Evolutionary conservation across 2,797 vertebrate species (phyloP), one percentile per base, ranked within the genome.

Genomic region (Phylloscopus collybita): DNA sequence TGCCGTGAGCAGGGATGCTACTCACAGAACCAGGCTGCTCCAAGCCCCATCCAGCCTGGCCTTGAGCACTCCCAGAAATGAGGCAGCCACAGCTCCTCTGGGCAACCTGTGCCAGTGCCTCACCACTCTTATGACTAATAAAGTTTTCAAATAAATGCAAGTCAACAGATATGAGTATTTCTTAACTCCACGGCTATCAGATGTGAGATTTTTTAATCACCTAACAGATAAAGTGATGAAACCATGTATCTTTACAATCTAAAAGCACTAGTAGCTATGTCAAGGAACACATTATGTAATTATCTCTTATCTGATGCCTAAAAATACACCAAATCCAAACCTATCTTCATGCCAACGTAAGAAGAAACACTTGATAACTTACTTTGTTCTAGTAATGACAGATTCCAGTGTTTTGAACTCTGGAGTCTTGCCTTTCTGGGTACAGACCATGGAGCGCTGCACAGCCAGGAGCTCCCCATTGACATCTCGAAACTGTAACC

Each of bases 341-440:
- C 0, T 1, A 64, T 16, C 36, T 62, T 62, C 16, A 71, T 3
- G 25, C 9, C 51, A 83, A 60, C 86, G 61, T 23, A 56, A 79
- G 56, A 34, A 67, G 78, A 50, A 61, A 86, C 10, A 56, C 18
- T 21, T 23, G 36, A 73, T n/a, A 26, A 96, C 99, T 96, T 97
- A 99, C 99, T 98, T 99, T 5, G 86, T 95, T 97, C 99, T 98
- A 42, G 98, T 99, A 91, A 99, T 99, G 94, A 99, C 98, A 71
- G 99, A 98, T 96, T 99, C 99, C 93, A 99, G 97, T 14, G 98
- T 99, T 98, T 99, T 99, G 90, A 99, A 99, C 83, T 99, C 98
- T 2, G 98, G 93, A 95, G 98, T 98, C 95, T 99, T 99, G 80
- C 98, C 98, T 93, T 99, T 99, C 97, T 99, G 99, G 40, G 99